phyloP scores from a whole-genome alignment of 2,888 invertebrate genomes.

The Microctonus hyperodae region DNA sequence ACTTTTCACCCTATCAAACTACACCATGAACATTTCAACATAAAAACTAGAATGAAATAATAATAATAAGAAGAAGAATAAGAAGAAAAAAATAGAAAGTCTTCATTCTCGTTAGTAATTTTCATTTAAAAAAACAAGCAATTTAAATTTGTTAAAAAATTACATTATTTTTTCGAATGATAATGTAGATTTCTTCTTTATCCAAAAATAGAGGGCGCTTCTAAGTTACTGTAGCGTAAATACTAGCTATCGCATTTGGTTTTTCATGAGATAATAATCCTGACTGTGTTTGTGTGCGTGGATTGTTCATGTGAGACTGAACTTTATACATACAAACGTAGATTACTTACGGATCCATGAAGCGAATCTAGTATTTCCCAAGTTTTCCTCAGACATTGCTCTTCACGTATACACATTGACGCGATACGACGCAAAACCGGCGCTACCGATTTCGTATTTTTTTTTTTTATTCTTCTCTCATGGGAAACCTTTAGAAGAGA shows the following conservation, averaged over 20 bases:
- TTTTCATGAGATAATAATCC: not conserved
- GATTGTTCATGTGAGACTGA: not conserved
- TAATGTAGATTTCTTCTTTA: not conserved
- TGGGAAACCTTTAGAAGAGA: not conserved
- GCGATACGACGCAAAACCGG: not conserved
- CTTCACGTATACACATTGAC: not conserved
- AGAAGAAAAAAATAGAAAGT: not conserved
- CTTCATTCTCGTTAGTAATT: not conserved
- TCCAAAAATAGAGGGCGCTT: not conserved
- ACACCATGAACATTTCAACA: not conserved
- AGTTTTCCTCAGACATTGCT: conserved; percentile 15
- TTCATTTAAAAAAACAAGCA: not conserved
- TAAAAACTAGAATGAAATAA: not conserved
- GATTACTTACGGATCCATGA: conserved; percentile 17
- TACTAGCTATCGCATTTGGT: not conserved
- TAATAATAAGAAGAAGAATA: not conserved
- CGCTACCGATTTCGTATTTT: not conserved
- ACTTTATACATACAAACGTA: not conserved
- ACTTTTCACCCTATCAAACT: not conserved
- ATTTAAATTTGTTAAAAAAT: not conserved
- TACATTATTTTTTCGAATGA: not conserved
- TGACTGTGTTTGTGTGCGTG: not conserved
- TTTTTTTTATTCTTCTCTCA: not conserved
- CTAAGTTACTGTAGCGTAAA: not conserved
- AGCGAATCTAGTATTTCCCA: conserved; percentile 15